Evolutionary conservation across 2,113 vertebrate genomes (phyloP).

Genomic region (cat (Felis catus)): F.catus_Fca126_mat1.0 CM031415.1:99780001-99780500

Average conservation of each 20-base stretch:
- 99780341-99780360: neutral
- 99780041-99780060: too few species aligned
- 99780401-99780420: neutral
- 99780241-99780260: neutral
- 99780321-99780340: neutral
- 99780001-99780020: too few species aligned
- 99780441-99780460: neutral
- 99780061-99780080: too few species aligned
- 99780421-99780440: neutral
- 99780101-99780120: too few species aligned
- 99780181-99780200: conserved; percentile 22
- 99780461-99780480: neutral
- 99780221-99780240: neutral
- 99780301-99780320: neutral
- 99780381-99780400: neutral
- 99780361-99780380: neutral
- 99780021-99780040: too few species aligned
- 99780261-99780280: neutral
- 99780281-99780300: neutral
- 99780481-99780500: neutral
- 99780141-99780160: too few species aligned
- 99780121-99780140: too few species aligned
- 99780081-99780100: too few species aligned
- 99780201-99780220: neutral
- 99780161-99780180: too few species aligned